Evolutionary conservation across 2,888 invertebrate genomes (phyloP), one percentile per base, ranked within the genome.

Genomic region (Therioaphis trifolii): DNA sequence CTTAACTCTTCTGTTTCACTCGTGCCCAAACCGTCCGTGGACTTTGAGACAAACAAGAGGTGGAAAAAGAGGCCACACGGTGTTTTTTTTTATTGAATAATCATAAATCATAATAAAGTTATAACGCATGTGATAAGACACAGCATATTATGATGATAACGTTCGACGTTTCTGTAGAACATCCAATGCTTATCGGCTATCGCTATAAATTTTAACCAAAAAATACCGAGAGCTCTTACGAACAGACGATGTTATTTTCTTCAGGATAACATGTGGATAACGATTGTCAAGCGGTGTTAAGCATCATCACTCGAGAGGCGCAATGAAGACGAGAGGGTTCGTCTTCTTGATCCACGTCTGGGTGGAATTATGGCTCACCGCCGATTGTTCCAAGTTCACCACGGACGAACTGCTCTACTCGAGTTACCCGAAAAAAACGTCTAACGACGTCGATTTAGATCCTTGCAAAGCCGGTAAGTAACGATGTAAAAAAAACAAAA

Each of bases 381-480:
- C 21, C 52, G 72, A 71, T 52, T 46, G 82, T 82, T 63, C 82
- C 49, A 91, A 89, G 87, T 93, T 91, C 88, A 93, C 93, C 79
- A 91, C 93, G 87, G 92, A 94, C 40, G 92, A 95, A 87, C 89
- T 95, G 86, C 88, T 93, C 87, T 91, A 89, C 80, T 91, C 89
- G 82, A 90, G 90, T 86, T 95, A 93, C 87, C 92, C 93, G 69
- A 90, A 90, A 85, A 93, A 92, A 88, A 91, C 92, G 85, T 94
- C 94, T 68, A 91, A 91, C 85, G 95, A 95, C 88, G 89, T 94
- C 86, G 94, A 95, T 88, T 90, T 94, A 91, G 95, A 95, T 90
- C 93, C 95, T 84, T 95, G 95, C 89, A 95, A 95, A 91, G 94
- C 95, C 88, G 94, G 95, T 95, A 89, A 92, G 93, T 89, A 85